These are phyloP conservation scores for Belonocnema kinseyi DNA, from an alignment of 1,140 invertebrate genomes.

Conservation along the genomic window DNA sequence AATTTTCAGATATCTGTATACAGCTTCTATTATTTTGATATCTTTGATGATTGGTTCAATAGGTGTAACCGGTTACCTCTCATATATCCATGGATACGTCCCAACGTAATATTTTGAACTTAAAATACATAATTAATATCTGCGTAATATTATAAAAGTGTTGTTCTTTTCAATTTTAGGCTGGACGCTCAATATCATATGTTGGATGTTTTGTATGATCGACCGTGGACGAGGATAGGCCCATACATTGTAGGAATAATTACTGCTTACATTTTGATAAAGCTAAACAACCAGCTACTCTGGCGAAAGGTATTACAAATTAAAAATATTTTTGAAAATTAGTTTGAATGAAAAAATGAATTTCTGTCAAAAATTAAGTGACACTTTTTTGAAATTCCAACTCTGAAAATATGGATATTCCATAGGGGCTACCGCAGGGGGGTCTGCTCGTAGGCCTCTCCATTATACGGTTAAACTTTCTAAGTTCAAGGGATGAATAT, in stretches of 20 bases:
- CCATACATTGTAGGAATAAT: conserved; percentile 75
- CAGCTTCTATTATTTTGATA: conserved; percentile 52
- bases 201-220: conserved; percentile 71
- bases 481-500: too few relatives aligned
- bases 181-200: conserved; percentile 69
- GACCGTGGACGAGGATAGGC: conserved; percentile 75
- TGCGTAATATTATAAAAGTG: not conserved
- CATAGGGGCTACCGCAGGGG: too few relatives aligned
- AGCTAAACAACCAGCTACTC: conserved; percentile 64
- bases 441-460: too few relatives aligned
- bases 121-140: not conserved
- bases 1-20: conserved; percentile 67
- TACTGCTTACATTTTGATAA: conserved; percentile 69
- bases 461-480: too few relatives aligned
- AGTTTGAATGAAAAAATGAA: too few relatives aligned
- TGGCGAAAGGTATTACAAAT: conserved; percentile 64
- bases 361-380: too few relatives aligned
- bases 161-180: conserved; percentile 46
- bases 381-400: too few relatives aligned
- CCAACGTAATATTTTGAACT: conserved; percentile 68
- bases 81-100: conserved; percentile 67
- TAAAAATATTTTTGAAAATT: conserved; percentile 5
- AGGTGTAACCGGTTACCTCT: conserved; percentile 62
- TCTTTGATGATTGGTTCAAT: conserved; percentile 63
- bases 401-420: too few relatives aligned